These are phyloP conservation scores for Ochlodes sylvanus DNA, from an alignment of 2,888 invertebrate genomes.

Conservation along the genomic window DNA sequence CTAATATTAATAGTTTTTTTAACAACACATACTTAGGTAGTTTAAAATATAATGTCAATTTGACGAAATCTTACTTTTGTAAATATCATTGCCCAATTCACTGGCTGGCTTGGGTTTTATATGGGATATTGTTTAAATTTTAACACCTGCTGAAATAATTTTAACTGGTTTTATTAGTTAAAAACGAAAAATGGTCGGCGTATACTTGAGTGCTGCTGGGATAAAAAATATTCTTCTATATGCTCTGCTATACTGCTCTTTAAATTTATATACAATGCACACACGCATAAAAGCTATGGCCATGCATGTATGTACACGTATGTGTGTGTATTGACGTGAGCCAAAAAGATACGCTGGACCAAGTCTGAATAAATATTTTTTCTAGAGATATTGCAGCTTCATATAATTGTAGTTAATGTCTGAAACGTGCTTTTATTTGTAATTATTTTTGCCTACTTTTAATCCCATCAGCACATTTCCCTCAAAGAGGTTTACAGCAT, in stretches of 20 bases:
- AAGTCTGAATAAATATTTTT: too few species aligned
- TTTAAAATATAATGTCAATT: too few species aligned
- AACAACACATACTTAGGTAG: too few species aligned
- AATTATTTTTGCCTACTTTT: slow-evolving; percentile 11
- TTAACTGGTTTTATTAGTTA: not conserved
- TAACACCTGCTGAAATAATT: not conserved
- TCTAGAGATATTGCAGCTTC: too few species aligned
- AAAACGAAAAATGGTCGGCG: not conserved
- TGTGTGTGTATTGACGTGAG: too few species aligned
- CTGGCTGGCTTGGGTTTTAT: not conserved
- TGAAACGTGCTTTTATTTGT: too few species aligned
- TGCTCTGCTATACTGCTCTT: not conserved
- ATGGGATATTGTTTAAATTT: not conserved
- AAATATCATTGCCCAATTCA: not conserved
- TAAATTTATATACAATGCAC: not conserved
- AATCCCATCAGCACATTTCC: slow-evolving; percentile 15
- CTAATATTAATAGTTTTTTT: too few species aligned
- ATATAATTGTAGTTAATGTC: too few species aligned
- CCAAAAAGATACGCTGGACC: too few species aligned
- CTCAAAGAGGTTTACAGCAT: slow-evolving; percentile 20
- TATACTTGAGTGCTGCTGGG: slow-evolving; percentile 5
- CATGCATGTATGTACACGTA: too few species aligned
- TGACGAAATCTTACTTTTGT: too few species aligned
- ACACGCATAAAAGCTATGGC: not conserved
- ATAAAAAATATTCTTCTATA: not conserved